Evolutionary conservation across 2,797 vertebrate genomes (phyloP).

Genomic region (Pachyuromys duprasi): DNA sequence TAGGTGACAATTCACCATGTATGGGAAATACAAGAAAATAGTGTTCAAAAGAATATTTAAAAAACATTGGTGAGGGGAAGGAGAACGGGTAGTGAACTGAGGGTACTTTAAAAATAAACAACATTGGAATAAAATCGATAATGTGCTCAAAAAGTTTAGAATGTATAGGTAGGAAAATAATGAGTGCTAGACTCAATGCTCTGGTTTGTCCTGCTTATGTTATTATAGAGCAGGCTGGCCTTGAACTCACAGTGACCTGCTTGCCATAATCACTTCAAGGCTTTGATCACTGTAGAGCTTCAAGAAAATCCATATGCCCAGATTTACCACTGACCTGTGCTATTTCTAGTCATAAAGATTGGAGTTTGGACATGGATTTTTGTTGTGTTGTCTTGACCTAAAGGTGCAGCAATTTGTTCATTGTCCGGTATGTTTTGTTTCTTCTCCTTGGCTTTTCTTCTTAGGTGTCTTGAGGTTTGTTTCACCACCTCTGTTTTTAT

Average conservation of each 20-base stretch:
- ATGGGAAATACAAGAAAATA: neutral
- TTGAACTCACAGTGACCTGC: too few relatives aligned
- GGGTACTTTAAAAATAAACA: neutral
- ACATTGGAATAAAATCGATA: neutral
- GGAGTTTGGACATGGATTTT: neutral
- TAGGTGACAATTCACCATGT: neutral
- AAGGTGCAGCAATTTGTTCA: neutral
- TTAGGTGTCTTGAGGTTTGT: neutral
- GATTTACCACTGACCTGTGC: neutral
- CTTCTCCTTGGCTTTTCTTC: neutral
- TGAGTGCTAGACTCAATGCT: neutral
- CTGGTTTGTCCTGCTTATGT: neutral
- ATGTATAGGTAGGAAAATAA: neutral
- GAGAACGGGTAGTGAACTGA: neutral
- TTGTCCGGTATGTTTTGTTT: neutral
- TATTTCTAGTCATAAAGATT: neutral
- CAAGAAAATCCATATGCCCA: neutral
- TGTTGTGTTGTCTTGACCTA: neutral
- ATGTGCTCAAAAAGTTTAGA: neutral
- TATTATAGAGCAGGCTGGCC: neutral
- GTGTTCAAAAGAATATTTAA: neutral
- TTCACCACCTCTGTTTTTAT: neutral
- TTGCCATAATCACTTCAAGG: neutral
- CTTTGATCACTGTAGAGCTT: neutral
- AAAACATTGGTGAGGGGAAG: neutral